phyloP scores from a whole-genome alignment of 1,140 invertebrate genomes.

The Macrocentrus cingulum region DNA sequence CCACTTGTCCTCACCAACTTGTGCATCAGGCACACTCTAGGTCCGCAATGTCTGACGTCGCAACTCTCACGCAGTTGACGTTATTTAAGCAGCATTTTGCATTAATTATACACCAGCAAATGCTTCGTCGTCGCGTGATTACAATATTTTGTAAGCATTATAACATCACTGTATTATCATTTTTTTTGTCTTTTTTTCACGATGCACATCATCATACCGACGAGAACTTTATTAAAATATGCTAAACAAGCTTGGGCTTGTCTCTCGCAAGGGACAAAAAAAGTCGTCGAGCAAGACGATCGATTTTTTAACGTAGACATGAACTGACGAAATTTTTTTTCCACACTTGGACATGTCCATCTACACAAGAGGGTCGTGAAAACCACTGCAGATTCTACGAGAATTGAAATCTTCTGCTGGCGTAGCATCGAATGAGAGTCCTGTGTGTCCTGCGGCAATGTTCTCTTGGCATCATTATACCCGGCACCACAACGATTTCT shows the following conservation, averaged over 20 bases:
- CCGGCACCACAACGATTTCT: neutral
- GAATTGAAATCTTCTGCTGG: neutral
- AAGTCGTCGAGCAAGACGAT: no score
- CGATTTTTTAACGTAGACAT: no score
- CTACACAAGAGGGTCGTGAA: no score
- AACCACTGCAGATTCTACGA: neutral
- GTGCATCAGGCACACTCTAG: neutral
- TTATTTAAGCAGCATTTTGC: conserved; percentile 58
- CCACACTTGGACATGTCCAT: no score
- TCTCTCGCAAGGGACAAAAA: no score
- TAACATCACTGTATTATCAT: neutral
- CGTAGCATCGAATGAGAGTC: neutral
- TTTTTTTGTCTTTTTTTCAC: neutral
- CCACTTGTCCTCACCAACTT: conserved; percentile 2
- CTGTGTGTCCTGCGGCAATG: neutral
- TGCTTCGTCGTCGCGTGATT: conserved; percentile 42
- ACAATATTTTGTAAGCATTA: conserved; percentile 46
- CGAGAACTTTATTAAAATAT: conserved; percentile 42
- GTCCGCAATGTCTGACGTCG: neutral
- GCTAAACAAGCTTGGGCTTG: conserved; percentile 31
- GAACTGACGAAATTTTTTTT: no score
- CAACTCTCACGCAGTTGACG: conserved; percentile 31
- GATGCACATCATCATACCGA: no score
- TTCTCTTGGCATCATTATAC: neutral
- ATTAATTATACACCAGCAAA: conserved; percentile 59